These are phyloP conservation scores for Macquaria australasica DNA, from an alignment of 2,113 vertebrate species.

Conservation along the genomic window DNA sequence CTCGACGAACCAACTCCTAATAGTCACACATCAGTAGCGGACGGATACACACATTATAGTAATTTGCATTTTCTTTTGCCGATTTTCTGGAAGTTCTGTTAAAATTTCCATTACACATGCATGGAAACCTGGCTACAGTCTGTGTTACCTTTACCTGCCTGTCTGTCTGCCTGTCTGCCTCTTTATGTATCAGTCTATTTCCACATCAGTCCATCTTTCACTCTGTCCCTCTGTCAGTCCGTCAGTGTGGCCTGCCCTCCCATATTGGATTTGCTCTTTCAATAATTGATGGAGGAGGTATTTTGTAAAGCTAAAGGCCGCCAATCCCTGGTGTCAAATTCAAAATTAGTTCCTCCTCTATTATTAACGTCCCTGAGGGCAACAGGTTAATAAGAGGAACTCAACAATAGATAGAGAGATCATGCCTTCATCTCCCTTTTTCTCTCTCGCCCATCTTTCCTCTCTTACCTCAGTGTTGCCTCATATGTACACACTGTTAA, in stretches of 20 bases:
- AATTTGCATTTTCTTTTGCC: neutral
- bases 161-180: neutral
- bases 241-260: constrained; percentile 77
- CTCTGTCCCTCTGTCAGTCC: constrained; percentile 64
- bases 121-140: neutral
- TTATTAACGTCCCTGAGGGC: constrained; percentile 84
- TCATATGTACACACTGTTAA: constrained; percentile 62
- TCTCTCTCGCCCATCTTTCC: neutral
- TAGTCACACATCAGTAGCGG: neutral
- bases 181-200: constrained; percentile 34
- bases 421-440: neutral
- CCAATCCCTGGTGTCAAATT: constrained; percentile 92
- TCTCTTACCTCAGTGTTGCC: constrained; percentile 22
- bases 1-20: neutral
- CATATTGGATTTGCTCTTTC: constrained; percentile 87
- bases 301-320: constrained; percentile 90
- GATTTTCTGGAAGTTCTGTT: neutral
- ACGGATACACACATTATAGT: too few relatives aligned
- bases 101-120: neutral
- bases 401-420: constrained; percentile 38
- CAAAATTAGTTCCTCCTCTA: constrained; percentile 91
- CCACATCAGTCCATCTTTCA: constrained; percentile 73
- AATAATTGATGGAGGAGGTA: constrained; percentile 91
- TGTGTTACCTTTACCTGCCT: neutral
- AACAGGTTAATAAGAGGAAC: constrained; percentile 75